Conservation (phyloP, 2,888 invertebrate species). For the Diloba caeruleocephala region DNA sequence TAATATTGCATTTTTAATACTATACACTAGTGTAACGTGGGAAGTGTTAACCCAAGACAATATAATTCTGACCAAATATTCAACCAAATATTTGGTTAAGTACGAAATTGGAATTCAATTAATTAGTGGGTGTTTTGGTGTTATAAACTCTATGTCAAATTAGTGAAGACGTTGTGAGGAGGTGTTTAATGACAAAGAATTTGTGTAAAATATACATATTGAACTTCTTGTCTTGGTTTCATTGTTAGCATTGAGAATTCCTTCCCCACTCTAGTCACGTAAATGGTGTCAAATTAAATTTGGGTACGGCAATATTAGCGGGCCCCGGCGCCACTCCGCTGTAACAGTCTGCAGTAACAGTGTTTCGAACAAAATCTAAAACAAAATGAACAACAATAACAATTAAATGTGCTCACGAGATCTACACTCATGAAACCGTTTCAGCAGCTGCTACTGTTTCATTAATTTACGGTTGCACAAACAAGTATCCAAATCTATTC, state of each 20-base stretch:
- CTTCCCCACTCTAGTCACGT: conserved; percentile 34
- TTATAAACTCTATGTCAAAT: conserved; percentile 81
- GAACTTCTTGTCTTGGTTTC: conserved; percentile 57
- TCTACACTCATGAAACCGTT: conserved; percentile 23
- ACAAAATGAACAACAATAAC: conserved; percentile 51
- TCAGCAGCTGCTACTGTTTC: conserved; percentile 43
- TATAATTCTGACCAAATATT: conserved; percentile 86
- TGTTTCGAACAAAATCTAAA: conserved; percentile 45
- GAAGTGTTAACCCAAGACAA: conserved; percentile 77
- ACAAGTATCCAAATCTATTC: conserved; percentile 32
- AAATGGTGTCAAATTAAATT: conserved; percentile 46
- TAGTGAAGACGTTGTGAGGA: conserved; percentile 74
- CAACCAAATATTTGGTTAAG: conserved; percentile 82
- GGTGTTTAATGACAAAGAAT: conserved; percentile 85
- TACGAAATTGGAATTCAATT: conserved; percentile 73
- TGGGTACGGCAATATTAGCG: conserved; percentile 27
- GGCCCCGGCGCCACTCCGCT: conserved; percentile 26
- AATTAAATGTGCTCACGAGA: conserved; percentile 35
- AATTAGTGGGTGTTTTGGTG: conserved; percentile 71
- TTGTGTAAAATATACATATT: conserved; percentile 76
- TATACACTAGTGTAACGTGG: conserved; percentile 62
- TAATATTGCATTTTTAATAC: conserved; percentile 62
- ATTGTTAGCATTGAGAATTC: conserved; percentile 22
- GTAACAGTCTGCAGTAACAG: conserved; percentile 26
- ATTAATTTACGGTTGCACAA: conserved; percentile 37